Evolutionary conservation across 2,888 invertebrate species (phyloP), one percentile per base, ranked within the genome.

Genomic region (Cheilosia urbana): DNA sequence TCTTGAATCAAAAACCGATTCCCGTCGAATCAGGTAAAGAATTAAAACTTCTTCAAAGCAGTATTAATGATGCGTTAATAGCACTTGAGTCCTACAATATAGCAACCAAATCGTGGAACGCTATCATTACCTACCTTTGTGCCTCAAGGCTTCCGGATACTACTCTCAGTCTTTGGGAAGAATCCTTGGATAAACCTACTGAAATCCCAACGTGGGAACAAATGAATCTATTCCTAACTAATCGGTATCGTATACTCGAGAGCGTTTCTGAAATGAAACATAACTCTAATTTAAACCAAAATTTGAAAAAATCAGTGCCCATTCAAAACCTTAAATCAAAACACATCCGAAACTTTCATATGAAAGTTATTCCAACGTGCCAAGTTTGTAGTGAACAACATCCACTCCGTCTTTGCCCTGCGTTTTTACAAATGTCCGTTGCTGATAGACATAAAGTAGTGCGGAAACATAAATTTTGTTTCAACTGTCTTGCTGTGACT

Each of bases 391-490:
- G 34, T 30, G 13, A 17, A 13, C 63, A 47, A 17, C 63, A 63
- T n/a, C n/a, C n/a, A n/a, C n/a, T 63, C 5, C 47, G 63, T 2
- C 34, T 34, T 17, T 47, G 63, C 21, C 63, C 63, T n/a, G 13
- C 4, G 2, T 47, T 63, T 49, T 63, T 63, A 47, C 15, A 63
- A 27, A 53, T 53, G 53, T 13, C 13, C 2, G 9, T 27, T 11
- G 27, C 27, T 27, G 27, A 24, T 7, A 24, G 53, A 27, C 15
- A 27, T 15, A 0, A 5, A 15, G n/a, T n/a, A n/a, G n/a, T n/a
- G n/a, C n/a, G n/a, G n/a, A 53, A 17, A 47, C 47, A 42, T n/a
- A n/a, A n/a, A n/a, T n/a, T n/a, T n/a, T n/a, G n/a, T n/a, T n/a
- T n/a, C n/a, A n/a, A n/a, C n/a, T n/a, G n/a, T n/a, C n/a, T n/a